These are phyloP conservation scores for Anticlea derivata DNA, from an alignment of 2,888 invertebrate genomes.

Conservation along the genomic window DNA sequence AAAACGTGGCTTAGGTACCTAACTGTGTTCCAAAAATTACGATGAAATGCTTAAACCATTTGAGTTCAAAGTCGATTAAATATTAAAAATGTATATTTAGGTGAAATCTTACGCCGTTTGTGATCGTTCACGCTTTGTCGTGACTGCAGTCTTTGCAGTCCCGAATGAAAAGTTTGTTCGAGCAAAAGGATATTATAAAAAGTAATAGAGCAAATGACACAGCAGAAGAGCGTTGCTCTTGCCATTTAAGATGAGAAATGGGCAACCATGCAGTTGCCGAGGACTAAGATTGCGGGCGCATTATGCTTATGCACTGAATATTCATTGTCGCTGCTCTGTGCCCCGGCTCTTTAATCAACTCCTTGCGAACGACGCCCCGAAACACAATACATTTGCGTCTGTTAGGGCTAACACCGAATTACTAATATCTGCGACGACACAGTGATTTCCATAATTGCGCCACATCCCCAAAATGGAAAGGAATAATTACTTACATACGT, in stretches of 20 bases:
- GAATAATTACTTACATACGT: neutral
- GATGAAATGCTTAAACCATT: constrained; percentile 6
- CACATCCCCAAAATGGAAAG: neutral
- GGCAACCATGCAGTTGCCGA: constrained; percentile 63
- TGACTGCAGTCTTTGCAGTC: constrained; percentile 15
- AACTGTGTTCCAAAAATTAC: constrained; percentile 1
- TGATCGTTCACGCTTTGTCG: constrained; percentile 33
- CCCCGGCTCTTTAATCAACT: constrained; percentile 71
- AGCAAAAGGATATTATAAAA: constrained; percentile 34
- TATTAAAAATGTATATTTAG: constrained; percentile 6
- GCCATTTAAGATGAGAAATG: constrained; percentile 79
- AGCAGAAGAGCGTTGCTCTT: constrained; percentile 55
- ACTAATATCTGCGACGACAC: constrained; percentile 16
- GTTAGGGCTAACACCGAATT: constrained; percentile 28
- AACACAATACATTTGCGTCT: constrained; percentile 46
- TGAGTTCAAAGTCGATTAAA: constrained; percentile 22
- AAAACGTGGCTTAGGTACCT: constrained; percentile 2
- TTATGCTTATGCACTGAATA: constrained; percentile 76
- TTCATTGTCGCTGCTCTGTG: constrained; percentile 65
- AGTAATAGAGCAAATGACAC: constrained; percentile 37
- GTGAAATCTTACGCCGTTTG: constrained; percentile 21
- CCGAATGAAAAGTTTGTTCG: constrained; percentile 27
- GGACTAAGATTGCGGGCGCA: constrained; percentile 68
- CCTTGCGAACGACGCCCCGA: constrained; percentile 48
- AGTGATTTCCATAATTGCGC: constrained; percentile 12